Conservation (phyloP, 2,113 vertebrate species). For the Leiothrix lutea region DNA sequence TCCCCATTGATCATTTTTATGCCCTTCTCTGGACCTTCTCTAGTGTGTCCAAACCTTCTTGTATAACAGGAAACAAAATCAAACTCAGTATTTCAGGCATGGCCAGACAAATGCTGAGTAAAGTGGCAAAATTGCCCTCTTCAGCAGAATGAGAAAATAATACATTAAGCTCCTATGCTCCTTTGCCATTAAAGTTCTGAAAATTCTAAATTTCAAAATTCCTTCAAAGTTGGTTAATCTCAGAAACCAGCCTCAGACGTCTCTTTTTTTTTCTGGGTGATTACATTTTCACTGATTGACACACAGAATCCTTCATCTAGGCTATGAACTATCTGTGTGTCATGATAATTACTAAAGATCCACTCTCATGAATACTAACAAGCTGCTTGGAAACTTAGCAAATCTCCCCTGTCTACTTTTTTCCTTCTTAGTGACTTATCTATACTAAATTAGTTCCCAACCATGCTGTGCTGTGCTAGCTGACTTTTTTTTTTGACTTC, state of each 20-base stretch:
- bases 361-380: slow-evolving; percentile 53
- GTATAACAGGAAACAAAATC: background rate
- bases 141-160: background rate
- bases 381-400: background rate
- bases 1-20: background rate
- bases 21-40: background rate
- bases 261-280: slow-evolving; percentile 48
- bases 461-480: background rate
- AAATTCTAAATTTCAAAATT: slow-evolving; percentile 22
- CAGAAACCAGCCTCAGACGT: slow-evolving; percentile 20
- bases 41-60: background rate
- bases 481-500: background rate
- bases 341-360: slow-evolving; percentile 44
- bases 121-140: background rate
- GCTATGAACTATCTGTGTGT: slow-evolving; percentile 54
- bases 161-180: background rate
- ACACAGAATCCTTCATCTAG: slow-evolving; percentile 46
- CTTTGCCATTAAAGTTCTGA: slow-evolving; percentile 17
- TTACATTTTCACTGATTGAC: slow-evolving; percentile 59
- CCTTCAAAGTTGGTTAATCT: slow-evolving; percentile 42
- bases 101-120: background rate
- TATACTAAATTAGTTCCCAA: background rate
- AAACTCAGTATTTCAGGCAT: background rate
- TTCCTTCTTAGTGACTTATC: slow-evolving; percentile 15
- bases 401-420: background rate